Percentiles rank a stretch among this genome's conserved stretches.
phyloP scores from a whole-genome alignment of 2,113 vertebrate species.

The Glaucidium brasilianum region DNA sequence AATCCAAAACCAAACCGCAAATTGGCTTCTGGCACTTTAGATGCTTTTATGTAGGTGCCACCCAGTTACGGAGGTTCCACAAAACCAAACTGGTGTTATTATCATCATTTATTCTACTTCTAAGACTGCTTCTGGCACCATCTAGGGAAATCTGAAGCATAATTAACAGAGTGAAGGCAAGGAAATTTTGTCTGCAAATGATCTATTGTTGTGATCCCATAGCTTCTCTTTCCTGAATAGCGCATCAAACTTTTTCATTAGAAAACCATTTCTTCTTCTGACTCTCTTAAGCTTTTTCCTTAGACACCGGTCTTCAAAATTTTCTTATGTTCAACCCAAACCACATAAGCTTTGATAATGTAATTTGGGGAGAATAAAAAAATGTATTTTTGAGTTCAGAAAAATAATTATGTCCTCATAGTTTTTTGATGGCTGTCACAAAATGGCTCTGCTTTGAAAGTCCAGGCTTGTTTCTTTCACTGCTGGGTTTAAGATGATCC shows the following conservation, averaged over 20 bases:
- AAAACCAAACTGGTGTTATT: conserved; percentile 50
- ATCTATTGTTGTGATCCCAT: background rate
- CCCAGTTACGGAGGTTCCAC: conserved; percentile 31
- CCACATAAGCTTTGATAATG: background rate
- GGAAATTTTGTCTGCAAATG: background rate
- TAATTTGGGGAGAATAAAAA: background rate
- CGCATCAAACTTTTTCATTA: background rate
- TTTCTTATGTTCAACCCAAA: background rate
- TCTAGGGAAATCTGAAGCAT: conserved; percentile 16
- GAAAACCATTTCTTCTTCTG: background rate
- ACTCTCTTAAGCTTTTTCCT: background rate
- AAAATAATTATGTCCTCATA: background rate
- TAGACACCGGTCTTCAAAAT: background rate
- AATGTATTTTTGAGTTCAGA: background rate
- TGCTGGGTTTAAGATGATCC: background rate
- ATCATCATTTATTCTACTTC: conserved; percentile 31
- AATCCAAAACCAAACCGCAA: conserved; percentile 40
- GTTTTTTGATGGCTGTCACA: background rate
- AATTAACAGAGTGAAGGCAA: conserved; percentile 46
- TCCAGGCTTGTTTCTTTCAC: background rate
- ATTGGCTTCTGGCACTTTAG: conserved; percentile 40
- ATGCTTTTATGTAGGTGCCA: conserved; percentile 58
- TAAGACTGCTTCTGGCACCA: conserved; percentile 15
- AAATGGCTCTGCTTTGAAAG: background rate
- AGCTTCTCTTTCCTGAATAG: background rate